Base-by-base conservation (phyloP, 1,140 invertebrate species). In the Triops longicaudatus region DNA sequence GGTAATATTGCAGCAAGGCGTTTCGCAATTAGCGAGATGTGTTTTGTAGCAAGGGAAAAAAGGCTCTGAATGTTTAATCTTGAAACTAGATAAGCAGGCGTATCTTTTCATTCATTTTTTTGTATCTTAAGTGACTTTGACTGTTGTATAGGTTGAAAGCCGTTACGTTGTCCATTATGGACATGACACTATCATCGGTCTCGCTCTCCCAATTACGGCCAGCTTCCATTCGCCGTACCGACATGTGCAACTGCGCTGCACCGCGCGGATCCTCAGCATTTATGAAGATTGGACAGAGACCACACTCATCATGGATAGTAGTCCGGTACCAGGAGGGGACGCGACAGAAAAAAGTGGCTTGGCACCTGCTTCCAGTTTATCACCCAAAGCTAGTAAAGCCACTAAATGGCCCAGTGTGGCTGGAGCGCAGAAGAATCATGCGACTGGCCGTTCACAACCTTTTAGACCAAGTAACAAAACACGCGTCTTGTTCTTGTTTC, bases 311-410 rank as follows among this genome's bases (percentile, higher is more conserved):
- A 63, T 63, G 50, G 50, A 63, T 63, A 63, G 50, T 63, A 22
- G 50, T 63, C 50, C 50, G 22, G 31, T 7, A 2, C 2, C 31
- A 37, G 50, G 17, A 63, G 50, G 50, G 50, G 50, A 63, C 22
- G 22, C 50, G 3, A 63, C 50, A 63, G 50, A 63, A 63, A 63
- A 63, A 63, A 63, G 0, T 63, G 50, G 50, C 50, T 63, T 22
- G 50, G 50, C 50, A 63, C 50, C 50, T 63, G 50, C 50, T 63
- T 63, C 50, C 50, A 63, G 50, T 63, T 63, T 63, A 63, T 63
- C 50, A 22, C 50, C 50, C 50, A 63, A 22, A 9, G 50, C 50
- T 63, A 63, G 50, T 63, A 63, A 63, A 63, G 50, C 50, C n/a
- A 63, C 50, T 63, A 63, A 63, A 63, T 63, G 50, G 50, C 50